Evolutionary conservation across 1,140 invertebrate species (phyloP).

Genomic region (Lethrus apterus): DNA sequence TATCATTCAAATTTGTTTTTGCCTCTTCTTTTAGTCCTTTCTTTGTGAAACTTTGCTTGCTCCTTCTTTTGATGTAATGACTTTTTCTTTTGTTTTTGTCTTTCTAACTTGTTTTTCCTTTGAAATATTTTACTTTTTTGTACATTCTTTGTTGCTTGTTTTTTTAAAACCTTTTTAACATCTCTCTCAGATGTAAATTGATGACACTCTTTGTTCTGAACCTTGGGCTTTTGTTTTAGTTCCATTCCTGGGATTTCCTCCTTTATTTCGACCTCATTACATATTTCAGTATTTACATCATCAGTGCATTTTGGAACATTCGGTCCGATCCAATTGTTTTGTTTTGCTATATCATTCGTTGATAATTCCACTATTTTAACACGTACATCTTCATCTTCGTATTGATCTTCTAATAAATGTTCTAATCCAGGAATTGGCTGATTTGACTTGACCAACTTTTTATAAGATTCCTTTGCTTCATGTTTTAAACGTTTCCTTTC

Average conservation of each 20-base stretch:
- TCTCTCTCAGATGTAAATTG: slow-evolving; percentile 53
- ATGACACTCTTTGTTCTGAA: slow-evolving; percentile 24
- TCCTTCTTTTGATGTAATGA: slow-evolving; percentile 34
- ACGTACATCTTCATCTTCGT: slow-evolving; percentile 64
- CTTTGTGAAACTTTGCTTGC: slow-evolving; percentile 19
- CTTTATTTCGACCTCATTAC: slow-evolving; percentile 37
- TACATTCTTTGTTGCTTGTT: slow-evolving; percentile 57
- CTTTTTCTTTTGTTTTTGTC: slow-evolving; percentile 52
- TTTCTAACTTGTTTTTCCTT: slow-evolving; percentile 60
- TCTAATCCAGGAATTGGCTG: slow-evolving; percentile 59
- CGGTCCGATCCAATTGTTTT: not conserved
- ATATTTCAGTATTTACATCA: slow-evolving; percentile 35
- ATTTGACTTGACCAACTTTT: slow-evolving; percentile 55
- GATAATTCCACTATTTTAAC: slow-evolving; percentile 68
- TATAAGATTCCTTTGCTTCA: slow-evolving; percentile 60
- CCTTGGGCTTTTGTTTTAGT: slow-evolving; percentile 35
- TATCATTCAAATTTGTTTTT: not conserved
- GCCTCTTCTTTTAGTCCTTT: slow-evolving; percentile 3
- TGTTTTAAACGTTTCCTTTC: slow-evolving; percentile 65
- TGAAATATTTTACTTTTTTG: slow-evolving; percentile 68
- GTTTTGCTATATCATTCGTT: slow-evolving; percentile 46
- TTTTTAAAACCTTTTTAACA: slow-evolving; percentile 57
- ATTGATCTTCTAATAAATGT: slow-evolving; percentile 57
- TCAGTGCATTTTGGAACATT: slow-evolving; percentile 34
- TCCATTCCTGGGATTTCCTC: slow-evolving; percentile 53